Conservation (phyloP, 2,888 invertebrate genomes). For the Drosophila vallismaia region DNA sequence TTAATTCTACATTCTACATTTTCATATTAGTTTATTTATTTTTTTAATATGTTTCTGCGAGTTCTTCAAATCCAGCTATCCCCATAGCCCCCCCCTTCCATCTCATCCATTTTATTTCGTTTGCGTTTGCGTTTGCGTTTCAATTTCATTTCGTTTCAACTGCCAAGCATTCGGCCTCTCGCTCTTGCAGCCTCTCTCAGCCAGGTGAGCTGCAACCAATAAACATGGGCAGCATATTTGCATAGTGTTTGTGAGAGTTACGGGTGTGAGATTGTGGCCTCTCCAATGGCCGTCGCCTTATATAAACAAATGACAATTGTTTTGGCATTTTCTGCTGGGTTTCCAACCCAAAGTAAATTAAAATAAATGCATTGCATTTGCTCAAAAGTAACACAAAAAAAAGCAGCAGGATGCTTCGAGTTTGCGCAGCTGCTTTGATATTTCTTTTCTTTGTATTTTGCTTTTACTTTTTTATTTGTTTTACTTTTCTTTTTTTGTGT, state of each 20-base stretch:
- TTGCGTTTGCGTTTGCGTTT: slow-evolving; percentile 59
- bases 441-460: slow-evolving; percentile 23
- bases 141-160: slow-evolving; percentile 50
- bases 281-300: slow-evolving; percentile 63
- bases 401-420: slow-evolving; percentile 26
- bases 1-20: slow-evolving; percentile 20
- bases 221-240: slow-evolving; percentile 79
- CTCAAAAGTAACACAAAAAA: slow-evolving; percentile 20
- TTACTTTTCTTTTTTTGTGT: slow-evolving; percentile 36
- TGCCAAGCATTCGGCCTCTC: slow-evolving; percentile 11
- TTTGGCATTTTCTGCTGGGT: slow-evolving; percentile 74
- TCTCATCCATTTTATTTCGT: slow-evolving; percentile 59
- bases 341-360: slow-evolving; percentile 69
- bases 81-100: neutral
- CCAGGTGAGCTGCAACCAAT: slow-evolving; percentile 82
- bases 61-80: slow-evolving; percentile 43
- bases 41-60: slow-evolving; percentile 77
- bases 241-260: slow-evolving; percentile 44
- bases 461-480: slow-evolving; percentile 39
- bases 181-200: slow-evolving; percentile 32
- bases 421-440: slow-evolving; percentile 69
- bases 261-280: slow-evolving; percentile 52
- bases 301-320: slow-evolving; percentile 82
- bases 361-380: slow-evolving; percentile 75
- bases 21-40: slow-evolving; percentile 73